These are phyloP conservation scores for Sycophila sp. DNA, from an alignment of 1,140 invertebrate species.

Conservation along the genomic window DNA sequence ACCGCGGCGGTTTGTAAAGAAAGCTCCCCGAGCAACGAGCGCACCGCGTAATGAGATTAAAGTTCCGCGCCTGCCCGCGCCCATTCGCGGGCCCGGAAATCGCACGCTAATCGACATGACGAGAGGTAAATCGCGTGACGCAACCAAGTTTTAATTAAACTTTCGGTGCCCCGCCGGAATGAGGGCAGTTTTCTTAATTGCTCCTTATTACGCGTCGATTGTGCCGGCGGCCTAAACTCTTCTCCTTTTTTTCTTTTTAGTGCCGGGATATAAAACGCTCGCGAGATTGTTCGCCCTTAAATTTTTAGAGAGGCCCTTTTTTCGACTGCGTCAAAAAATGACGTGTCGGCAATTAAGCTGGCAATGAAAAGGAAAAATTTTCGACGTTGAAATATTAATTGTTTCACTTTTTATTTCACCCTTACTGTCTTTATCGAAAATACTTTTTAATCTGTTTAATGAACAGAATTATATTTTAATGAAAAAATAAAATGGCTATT, in stretches of 20 bases:
- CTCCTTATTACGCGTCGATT: conserved; percentile 11
- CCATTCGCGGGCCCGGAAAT: not conserved
- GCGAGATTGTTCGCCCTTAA: not conserved
- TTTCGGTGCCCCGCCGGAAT: not conserved
- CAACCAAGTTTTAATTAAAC: conserved; percentile 27
- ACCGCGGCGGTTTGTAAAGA: too few relatives aligned
- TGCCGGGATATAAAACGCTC: too few relatives aligned
- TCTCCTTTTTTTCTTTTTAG: not conserved
- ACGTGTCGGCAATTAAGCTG: too few relatives aligned
- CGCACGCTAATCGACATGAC: conserved; percentile 7
- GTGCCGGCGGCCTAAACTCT: not conserved
- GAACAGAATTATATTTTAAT: too few relatives aligned
- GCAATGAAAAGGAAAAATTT: too few relatives aligned
- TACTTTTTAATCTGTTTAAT: too few relatives aligned
- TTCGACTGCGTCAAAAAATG: too few relatives aligned
- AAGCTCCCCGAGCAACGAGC: not conserved
- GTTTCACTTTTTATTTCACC: too few relatives aligned
- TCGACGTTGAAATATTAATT: too few relatives aligned
- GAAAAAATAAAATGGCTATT: too few relatives aligned
- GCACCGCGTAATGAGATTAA: conserved; percentile 1
- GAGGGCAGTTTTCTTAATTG: conserved; percentile 15
- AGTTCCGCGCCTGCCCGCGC: not conserved
- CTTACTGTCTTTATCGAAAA: too few relatives aligned
- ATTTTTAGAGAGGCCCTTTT: not conserved
- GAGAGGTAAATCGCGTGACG: not conserved